Evolutionary conservation across 53 echinoderm and acorn worm genomes (phyloP).

Genomic region (Glandiceps talaboti): DNA sequence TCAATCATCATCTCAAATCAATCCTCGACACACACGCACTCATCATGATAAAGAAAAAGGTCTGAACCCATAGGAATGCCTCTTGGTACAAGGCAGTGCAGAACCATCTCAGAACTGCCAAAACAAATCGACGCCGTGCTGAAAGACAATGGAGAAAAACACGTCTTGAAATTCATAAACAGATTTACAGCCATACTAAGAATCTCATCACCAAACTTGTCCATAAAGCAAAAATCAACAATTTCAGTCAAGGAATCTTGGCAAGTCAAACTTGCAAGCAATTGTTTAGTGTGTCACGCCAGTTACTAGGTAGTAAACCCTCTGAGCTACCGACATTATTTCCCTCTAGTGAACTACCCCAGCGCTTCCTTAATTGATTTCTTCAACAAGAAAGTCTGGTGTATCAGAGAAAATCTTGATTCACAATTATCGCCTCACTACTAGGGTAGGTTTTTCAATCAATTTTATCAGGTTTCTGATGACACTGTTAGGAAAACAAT

Average conservation of each 20-base stretch:
- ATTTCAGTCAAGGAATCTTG: neutral
- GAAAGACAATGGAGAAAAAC: neutral
- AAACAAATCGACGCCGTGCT: neutral
- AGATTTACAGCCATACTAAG: neutral
- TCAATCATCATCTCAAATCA: too few relatives aligned
- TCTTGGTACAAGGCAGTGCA: neutral
- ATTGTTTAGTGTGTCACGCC: neutral
- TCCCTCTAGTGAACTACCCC: neutral
- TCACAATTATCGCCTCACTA: neutral
- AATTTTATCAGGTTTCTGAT: too few relatives aligned
- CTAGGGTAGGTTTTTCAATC: neutral
- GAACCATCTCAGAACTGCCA: neutral
- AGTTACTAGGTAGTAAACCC: neutral
- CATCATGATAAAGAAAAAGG: neutral
- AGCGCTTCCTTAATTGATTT: neutral
- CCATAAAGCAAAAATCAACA: neutral
- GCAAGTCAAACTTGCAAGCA: neutral
- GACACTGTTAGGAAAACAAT: neutral
- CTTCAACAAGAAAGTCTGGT: neutral
- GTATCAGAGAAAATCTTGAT: neutral
- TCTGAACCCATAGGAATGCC: neutral
- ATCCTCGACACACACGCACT: neutral
- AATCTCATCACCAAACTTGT: neutral
- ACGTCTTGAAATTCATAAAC: neutral
- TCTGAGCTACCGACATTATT: neutral